Conservation (phyloP, 1,140 invertebrate species). For the Zaprionus gabonicus region DNA sequence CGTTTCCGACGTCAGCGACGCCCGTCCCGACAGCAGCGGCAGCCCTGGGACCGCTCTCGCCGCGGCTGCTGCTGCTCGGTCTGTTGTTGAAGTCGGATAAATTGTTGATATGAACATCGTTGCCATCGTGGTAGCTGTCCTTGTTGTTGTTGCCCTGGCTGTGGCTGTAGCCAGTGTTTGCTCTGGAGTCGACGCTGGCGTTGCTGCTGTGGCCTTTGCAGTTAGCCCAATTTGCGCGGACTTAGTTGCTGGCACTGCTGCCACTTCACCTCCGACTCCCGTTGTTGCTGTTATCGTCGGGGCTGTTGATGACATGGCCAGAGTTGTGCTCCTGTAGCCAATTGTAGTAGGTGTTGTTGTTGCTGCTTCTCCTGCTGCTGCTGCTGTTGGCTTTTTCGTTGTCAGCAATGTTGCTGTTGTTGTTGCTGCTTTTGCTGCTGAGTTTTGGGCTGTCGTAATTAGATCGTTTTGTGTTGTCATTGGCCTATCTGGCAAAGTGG, state of each 20-base stretch:
- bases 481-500: conserved; percentile 75
- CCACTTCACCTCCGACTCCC: background rate
- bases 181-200: conserved; percentile 14
- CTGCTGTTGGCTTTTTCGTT: conserved; percentile 57
- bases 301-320: conserved; percentile 66
- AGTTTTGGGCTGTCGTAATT: conserved; percentile 77
- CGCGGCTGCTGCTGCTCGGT: background rate
- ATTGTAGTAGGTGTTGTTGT: conserved; percentile 20
- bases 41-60: background rate
- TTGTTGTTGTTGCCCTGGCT: conserved; percentile 3
- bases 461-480: conserved; percentile 82
- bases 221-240: conserved; percentile 75
- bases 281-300: conserved; percentile 47
- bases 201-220: conserved; percentile 51
- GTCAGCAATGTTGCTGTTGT: conserved; percentile 44
- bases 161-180: conserved; percentile 30
- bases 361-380: background rate
- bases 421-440: conserved; percentile 50
- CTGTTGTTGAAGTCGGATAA: conserved; percentile 59
- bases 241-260: conserved; percentile 42
- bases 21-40: background rate
- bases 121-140: conserved; percentile 27
- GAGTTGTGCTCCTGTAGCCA: conserved; percentile 37
- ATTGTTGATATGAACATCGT: conserved; percentile 74
- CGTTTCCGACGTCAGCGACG: conserved; percentile 55